Evolutionary conservation across 1,140 invertebrate species (phyloP).

Genomic region (Araneus ventricosus): DNA sequence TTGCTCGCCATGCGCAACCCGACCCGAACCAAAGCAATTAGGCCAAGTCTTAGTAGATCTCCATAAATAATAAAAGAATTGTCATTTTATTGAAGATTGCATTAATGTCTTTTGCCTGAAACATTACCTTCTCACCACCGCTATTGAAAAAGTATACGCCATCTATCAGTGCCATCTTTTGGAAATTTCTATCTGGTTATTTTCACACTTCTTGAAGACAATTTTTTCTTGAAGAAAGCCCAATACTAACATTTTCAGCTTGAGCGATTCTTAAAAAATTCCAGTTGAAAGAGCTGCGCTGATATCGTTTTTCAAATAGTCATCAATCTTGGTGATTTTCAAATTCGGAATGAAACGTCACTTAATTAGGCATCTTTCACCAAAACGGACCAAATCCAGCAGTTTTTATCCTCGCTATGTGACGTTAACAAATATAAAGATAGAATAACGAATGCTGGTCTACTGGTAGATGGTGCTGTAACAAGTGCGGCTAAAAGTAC

Average conservation of each 20-base stretch:
- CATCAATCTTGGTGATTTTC: background rate
- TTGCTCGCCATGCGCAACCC: no score
- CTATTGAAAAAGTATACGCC: background rate
- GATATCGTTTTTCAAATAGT: constrained; percentile 11
- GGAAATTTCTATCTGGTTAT: background rate
- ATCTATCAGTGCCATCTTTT: background rate
- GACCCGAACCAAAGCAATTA: no score
- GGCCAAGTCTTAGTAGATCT: no score
- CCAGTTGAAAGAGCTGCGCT: background rate
- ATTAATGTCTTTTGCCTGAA: background rate
- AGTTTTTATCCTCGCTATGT: background rate
- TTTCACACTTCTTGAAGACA: background rate
- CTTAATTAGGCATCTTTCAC: constrained; percentile 8
- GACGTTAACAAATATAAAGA: background rate
- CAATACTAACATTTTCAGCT: background rate
- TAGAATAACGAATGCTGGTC: background rate
- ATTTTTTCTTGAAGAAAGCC: background rate
- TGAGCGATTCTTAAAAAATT: background rate
- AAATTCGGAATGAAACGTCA: background rate
- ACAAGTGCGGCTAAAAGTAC: constrained; percentile 3
- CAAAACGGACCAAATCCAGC: background rate
- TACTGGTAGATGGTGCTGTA: background rate
- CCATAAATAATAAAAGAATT: no score
- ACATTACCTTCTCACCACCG: background rate
- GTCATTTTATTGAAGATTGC: no score